These are phyloP conservation scores for Catharus minimus DNA, from an alignment of 2,113 vertebrate species.

Conservation along the genomic window DNA sequence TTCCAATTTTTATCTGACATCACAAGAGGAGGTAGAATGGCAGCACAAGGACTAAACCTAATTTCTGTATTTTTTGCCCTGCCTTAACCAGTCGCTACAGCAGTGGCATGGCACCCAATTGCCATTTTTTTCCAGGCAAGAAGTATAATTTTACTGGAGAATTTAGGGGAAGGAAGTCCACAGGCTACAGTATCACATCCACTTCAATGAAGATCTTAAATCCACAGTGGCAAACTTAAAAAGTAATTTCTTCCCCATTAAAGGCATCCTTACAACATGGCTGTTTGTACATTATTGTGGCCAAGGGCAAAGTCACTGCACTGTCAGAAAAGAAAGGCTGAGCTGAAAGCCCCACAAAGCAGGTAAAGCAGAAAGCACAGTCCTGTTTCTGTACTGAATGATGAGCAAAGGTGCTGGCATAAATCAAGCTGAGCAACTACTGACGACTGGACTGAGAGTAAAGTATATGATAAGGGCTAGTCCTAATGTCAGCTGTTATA, in stretches of 20 bases:
- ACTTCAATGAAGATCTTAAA: neutral
- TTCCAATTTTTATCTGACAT: neutral
- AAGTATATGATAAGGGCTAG: neutral
- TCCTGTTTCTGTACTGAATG: neutral
- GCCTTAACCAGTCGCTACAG: neutral
- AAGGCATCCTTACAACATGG: neutral
- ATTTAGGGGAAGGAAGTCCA: neutral
- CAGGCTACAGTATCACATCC: neutral
- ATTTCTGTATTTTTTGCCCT: neutral
- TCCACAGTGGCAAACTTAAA: neutral
- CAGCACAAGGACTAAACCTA: neutral
- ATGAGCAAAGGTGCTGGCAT: neutral
- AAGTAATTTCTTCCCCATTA: neutral
- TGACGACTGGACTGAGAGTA: neutral
- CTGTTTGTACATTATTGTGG: neutral
- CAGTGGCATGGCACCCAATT: fast-evolving
- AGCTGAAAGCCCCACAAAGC: neutral
- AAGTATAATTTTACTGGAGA: neutral
- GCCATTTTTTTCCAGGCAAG: neutral
- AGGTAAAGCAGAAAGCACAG: neutral
- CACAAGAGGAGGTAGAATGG: neutral
- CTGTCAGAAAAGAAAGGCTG: neutral
- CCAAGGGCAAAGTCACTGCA: neutral
- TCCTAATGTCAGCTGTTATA: neutral
- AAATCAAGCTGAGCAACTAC: neutral